Percentiles rank a stretch among this genome's conserved stretches.
Conservation (phyloP, 2,888 invertebrate species). For the Diaperis boleti region DNA sequence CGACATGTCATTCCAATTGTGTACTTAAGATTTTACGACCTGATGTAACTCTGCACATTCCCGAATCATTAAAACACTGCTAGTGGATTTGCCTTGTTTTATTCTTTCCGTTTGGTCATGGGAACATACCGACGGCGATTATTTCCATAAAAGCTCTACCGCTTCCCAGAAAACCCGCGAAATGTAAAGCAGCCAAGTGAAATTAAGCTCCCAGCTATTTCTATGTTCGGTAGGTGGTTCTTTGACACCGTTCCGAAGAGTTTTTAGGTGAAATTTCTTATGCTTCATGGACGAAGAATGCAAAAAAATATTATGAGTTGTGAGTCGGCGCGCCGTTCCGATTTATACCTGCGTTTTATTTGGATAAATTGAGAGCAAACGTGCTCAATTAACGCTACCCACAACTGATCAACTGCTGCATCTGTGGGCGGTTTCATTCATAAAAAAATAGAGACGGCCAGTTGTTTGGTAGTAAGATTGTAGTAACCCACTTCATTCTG, state of each 20-base stretch:
- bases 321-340: slow-evolving; percentile 6
- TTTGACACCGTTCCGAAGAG: slow-evolving; percentile 24
- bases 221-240: slow-evolving; percentile 23
- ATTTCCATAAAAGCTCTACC: slow-evolving; percentile 1
- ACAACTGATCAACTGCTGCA: slow-evolving; percentile 23
- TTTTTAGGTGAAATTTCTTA: slow-evolving; percentile 25
- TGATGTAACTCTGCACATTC: slow-evolving; percentile 19
- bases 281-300: slow-evolving; percentile 3
- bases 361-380: slow-evolving; percentile 16
- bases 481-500: slow-evolving; percentile 24
- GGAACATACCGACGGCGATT: background rate
- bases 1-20: no score
- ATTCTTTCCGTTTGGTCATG: background rate
- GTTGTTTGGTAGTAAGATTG: slow-evolving; percentile 22
- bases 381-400: slow-evolving; percentile 23
- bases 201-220: slow-evolving; percentile 16
- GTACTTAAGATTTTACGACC: slow-evolving; percentile 3
- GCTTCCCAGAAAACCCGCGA: slow-evolving; percentile 1
- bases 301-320: slow-evolving; percentile 13
- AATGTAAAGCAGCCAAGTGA: slow-evolving; percentile 21
- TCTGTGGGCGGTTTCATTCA: slow-evolving; percentile 32
- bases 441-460: slow-evolving; percentile 8
- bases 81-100: background rate
- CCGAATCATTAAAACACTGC: background rate
- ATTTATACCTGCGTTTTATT: slow-evolving; percentile 14